These are phyloP conservation scores for Drosophila paulistorum DNA, from an alignment of 1,140 invertebrate species.

Conservation along the genomic window DNA sequence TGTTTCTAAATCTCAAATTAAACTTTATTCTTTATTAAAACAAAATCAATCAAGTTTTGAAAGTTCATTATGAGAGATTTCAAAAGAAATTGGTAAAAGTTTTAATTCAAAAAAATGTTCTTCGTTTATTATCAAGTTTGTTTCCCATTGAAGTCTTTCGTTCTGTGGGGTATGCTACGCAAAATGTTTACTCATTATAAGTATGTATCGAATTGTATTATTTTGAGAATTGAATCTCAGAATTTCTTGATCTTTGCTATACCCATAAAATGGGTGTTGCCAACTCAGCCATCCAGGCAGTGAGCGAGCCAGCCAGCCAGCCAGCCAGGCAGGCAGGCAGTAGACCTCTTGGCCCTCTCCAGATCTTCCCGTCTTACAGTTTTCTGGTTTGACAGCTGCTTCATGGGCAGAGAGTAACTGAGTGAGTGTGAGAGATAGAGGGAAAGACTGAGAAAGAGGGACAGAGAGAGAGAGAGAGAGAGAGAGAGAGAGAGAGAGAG, in stretches of 20 bases:
- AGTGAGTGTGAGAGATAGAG: background rate
- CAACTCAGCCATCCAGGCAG: conserved; percentile 1
- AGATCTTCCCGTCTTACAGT: conserved; percentile 30
- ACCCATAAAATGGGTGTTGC: conserved; percentile 19
- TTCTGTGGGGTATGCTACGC: conserved; percentile 11
- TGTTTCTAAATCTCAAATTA: no score
- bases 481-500: conserved; percentile 2
- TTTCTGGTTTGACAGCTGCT: conserved; percentile 79
- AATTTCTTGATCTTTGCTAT: background rate
- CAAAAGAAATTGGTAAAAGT: no score
- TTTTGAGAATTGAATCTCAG: background rate
- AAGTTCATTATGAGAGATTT: no score
- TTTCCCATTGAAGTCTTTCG: conserved; percentile 58
- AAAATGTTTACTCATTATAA: conserved; percentile 17
- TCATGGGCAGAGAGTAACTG: conserved; percentile 54
- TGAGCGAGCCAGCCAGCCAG: background rate
- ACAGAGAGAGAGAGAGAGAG: background rate
- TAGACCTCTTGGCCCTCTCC: background rate
- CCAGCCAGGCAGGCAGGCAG: background rate
- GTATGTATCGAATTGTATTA: background rate
- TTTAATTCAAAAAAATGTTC: background rate
- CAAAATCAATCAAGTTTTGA: no score
- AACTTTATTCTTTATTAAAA: no score
- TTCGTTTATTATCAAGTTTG: conserved; percentile 34
- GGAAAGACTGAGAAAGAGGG: background rate